Evolutionary conservation across 2,888 invertebrate genomes (phyloP).

Genomic region (Ctena decussata): DNA sequence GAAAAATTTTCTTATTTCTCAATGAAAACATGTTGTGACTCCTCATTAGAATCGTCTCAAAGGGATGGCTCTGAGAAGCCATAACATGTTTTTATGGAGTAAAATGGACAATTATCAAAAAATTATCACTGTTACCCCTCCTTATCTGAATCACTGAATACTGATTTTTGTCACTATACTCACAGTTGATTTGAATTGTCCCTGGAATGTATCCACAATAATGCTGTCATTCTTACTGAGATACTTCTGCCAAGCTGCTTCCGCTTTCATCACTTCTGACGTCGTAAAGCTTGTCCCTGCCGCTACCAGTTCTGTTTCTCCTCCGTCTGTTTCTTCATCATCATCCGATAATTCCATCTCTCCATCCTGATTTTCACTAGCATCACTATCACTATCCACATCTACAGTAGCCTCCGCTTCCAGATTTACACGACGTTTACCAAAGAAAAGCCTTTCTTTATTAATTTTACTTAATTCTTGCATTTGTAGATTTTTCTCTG

Average conservation of each 20-base stretch:
- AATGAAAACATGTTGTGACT: no score
- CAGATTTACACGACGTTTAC: conserved; percentile 15
- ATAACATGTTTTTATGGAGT: no score
- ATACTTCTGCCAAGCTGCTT: conserved; percentile 89
- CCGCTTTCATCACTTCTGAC: conserved; percentile 87
- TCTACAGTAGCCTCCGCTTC: conserved; percentile 49
- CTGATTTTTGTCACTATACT: no score
- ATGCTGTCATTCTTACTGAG: conserved; percentile 89
- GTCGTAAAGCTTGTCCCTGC: conserved; percentile 53
- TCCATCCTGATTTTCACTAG: conserved; percentile 49
- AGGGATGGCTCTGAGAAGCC: no score
- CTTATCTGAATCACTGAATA: no score
- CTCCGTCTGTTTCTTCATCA: conserved; percentile 23
- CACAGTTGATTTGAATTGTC: conserved; percentile 90
- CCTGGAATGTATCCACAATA: conserved; percentile 90
- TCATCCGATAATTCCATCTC: conserved; percentile 68
- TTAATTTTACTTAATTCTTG: conserved; percentile 83
- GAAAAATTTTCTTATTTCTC: no score
- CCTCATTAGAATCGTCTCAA: no score
- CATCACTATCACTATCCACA: conserved; percentile 51
- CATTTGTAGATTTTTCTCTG: conserved; percentile 83
- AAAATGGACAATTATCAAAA: no score
- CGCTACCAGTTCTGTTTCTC: conserved; percentile 15
- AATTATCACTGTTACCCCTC: no score
- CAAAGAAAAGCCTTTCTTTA: conserved; percentile 56